These are phyloP conservation scores for Panurus biarmicus DNA, from an alignment of 2,113 vertebrate species.

Conservation along the genomic window DNA sequence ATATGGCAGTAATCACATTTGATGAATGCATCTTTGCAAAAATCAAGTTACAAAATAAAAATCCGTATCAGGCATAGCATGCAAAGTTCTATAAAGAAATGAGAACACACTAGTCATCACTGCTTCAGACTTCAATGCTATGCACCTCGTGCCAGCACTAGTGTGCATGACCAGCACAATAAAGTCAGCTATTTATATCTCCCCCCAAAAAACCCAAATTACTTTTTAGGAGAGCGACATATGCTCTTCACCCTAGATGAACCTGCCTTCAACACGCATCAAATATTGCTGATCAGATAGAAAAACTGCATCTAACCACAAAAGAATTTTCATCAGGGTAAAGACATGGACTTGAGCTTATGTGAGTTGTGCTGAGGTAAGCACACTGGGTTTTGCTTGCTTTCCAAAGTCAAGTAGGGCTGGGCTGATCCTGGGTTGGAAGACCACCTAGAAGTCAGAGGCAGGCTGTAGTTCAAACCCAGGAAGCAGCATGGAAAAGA, in stretches of 20 bases:
- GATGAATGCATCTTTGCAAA: neutral
- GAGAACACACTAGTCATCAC: neutral
- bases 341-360: neutral
- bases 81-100: neutral
- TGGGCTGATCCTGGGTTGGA: neutral
- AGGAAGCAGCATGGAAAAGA: neutral
- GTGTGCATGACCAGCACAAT: neutral
- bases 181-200: slow-evolving; percentile 15
- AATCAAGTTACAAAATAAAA: neutral
- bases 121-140: neutral
- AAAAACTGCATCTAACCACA: neutral
- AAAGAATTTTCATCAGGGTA: neutral
- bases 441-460: neutral
- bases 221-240: neutral
- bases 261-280: neutral
- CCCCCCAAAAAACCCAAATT: neutral
- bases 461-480: neutral
- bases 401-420: neutral
- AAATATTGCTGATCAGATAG: neutral
- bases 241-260: slow-evolving; percentile 16
- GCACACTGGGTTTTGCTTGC: neutral
- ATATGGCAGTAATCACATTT: neutral
- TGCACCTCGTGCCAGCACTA: neutral
- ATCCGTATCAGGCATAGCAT: neutral
- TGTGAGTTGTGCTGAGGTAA: neutral